Evolutionary conservation across 2,113 vertebrate genomes (phyloP).

Genomic region (Pipra filicauda): DNA sequence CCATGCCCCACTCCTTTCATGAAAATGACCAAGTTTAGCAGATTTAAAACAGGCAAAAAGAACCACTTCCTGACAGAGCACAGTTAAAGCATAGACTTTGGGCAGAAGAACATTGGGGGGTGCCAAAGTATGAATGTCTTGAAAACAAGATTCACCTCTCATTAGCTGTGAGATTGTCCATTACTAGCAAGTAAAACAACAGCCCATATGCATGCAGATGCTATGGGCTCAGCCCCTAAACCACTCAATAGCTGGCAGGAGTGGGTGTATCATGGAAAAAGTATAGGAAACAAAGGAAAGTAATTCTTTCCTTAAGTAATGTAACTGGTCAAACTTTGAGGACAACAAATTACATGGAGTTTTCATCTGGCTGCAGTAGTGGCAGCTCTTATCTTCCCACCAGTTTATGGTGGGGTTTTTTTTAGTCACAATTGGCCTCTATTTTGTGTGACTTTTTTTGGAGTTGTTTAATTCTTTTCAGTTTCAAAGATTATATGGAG

Average conservation of each 20-base stretch:
- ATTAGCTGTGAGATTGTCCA: neutral
- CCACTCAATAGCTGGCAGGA: neutral
- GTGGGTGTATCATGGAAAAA: neutral
- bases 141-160: neutral
- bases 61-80: neutral
- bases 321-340: neutral
- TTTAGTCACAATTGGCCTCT: neutral
- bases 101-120: neutral
- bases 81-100: neutral
- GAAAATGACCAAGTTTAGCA: neutral
- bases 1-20: neutral
- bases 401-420: neutral
- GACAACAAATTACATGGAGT: neutral
- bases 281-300: neutral
- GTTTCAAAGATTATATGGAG: neutral
- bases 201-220: neutral
- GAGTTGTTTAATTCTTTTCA: neutral
- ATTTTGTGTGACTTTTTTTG: neutral
- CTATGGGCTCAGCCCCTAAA: neutral
- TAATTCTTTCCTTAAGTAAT: neutral
- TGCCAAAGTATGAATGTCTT: neutral
- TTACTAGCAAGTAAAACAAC: neutral
- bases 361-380: neutral
- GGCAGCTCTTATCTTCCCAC: neutral
- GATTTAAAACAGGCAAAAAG: neutral